Base-by-base conservation (phyloP, 2,113 vertebrate genomes). In the Tretioscincus oriximinensis region DNA sequence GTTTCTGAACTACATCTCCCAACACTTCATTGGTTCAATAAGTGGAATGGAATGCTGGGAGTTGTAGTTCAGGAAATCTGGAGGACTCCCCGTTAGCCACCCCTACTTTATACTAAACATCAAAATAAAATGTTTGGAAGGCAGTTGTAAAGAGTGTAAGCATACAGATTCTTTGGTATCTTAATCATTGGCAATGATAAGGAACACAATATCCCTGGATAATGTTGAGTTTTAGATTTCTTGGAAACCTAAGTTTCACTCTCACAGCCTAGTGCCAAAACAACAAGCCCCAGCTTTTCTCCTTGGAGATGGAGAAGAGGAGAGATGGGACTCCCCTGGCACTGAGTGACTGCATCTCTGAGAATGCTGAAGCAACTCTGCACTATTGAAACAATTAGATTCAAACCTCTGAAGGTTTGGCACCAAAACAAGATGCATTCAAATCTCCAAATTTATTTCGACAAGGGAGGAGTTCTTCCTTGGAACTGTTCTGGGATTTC, bases 161-260 rank as follows among this genome's bases (percentile, higher is more conserved):
- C 29, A 41, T 18, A n/a, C 12, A 22, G 60, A 63, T 35, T 60
- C 64, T 77, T 14, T 21, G 18, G 47, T 77, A 64, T 47, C 35
- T 68, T 54, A 29, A 68, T 58, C 45, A 54, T 31, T 35, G 21
- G 28, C 54, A n/a, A 68, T 58, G 47, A 54, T 58, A 58, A 78
- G 65, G 49, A 69, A 41, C 49, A 68, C 49, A 64, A 31, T 78
- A 78, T 69, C 77, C 65, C 8, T 58, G 14, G 77, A 78, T 69
- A 78, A 35, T 58, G 66, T 18, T 66, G 26, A 22, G 41, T 77
- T 47, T 77, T 21, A 7, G n/a, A 49, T 49, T 28, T 49, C 73
- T 63, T 63, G 51, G 54, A 75, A 58, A 45, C 11, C 35, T n/a
- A 41, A 35, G 58, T 76, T 63, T 63, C 24, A 20, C 54, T 11